Base-by-base conservation (phyloP, 2,888 invertebrate species). In the Heliconius charithonia region DNA sequence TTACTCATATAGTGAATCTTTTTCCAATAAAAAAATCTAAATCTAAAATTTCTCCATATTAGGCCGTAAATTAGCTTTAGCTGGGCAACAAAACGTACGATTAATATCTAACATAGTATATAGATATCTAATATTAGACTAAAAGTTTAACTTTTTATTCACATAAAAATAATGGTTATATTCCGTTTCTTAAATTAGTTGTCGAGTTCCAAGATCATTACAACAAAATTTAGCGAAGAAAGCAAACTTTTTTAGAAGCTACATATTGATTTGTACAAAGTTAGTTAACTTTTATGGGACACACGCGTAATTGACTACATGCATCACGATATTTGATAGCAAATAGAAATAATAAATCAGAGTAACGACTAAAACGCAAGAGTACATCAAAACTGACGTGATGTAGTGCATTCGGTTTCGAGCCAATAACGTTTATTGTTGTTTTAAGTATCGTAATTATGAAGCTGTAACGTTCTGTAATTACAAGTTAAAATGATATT, bases 351-450 rank as follows among this genome's bases (percentile, higher is more conserved):
- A 62, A 45, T 76, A 76, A 76, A 45, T 79, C 76, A 73, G 22
- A 25, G 27, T 79, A 73, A 76, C 72, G 41, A 13, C 62, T 69
- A 45, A 69, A 73, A 73, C 67, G 27, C 62, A 67, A 76, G 32
- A 63, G 67, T 76, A 63, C 66, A 73, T 76, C 67, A 32, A 67
- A 72, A 69, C 32, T 69, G 63, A 76, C 67, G 69, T 76, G 73
- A 76, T 51, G 37, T 73, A 22, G n/a, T 66, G 32, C 27, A 59
- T 22, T 71, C 51, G 13, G 65, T 16, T n/a, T 63, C 19, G 13
- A 56, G 56, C 51, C 51, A 56, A 27, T 45, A 70, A 65, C 32
- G 65, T 65, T 65, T 29, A 65, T 65, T 51, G 70, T 27, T 45
- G 45, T 70, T 45, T 70, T 45, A 51, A 70, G 16, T 25, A 12